Evolutionary conservation across 1,140 invertebrate genomes (phyloP), one percentile per base, ranked within the genome.

Genomic region (Antheraea mylitta): DNA sequence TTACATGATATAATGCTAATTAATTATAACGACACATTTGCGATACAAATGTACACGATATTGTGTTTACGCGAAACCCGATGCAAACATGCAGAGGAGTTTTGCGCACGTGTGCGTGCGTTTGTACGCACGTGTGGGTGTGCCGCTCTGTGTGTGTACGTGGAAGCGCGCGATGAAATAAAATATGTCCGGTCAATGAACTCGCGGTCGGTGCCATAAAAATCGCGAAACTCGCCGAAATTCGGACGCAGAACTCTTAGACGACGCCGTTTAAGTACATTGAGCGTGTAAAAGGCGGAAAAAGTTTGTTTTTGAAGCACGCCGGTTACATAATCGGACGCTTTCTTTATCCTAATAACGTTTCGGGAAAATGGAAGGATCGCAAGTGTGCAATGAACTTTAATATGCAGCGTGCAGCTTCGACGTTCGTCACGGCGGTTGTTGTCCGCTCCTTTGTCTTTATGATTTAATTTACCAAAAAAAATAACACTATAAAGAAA

Each of bases 131-230:
- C 77, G 78, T 81, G 74, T 76, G 76, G 70, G 71, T 71, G 79
- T 76, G 45, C 13, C 76, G 79, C 70, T 73, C 78, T 89, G 82
- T 89, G 84, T 91, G 89, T 88, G 86, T 87, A 89, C 86, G 86
- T 88, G 85, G 89, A 90, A 88, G 87, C 87, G 87, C 87, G 89
- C 89, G 89, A 90, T 91, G 86, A 91, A 91, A 91, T 91, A 91
- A 91, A 91, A 90, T 91, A 91, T 91, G 89, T 90, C 89, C 89
- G 89, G 87, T 90, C 89, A 90, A 88, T 83, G 89, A 91, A 83
- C 89, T 77, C 87, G 81, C 85, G 86, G 83, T 89, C 83, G 87
- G 89, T 90, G 89, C 89, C 87, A 88, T 91, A 91, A 91, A 91
- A 91, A 91, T 91, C 82, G 89, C 89, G 87, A 91, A 89, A 87